Percentiles rank a stretch among this genome's conserved stretches.
Conservation (phyloP, 2,888 invertebrate species). For the Tubiluchus corallicola region DNA sequence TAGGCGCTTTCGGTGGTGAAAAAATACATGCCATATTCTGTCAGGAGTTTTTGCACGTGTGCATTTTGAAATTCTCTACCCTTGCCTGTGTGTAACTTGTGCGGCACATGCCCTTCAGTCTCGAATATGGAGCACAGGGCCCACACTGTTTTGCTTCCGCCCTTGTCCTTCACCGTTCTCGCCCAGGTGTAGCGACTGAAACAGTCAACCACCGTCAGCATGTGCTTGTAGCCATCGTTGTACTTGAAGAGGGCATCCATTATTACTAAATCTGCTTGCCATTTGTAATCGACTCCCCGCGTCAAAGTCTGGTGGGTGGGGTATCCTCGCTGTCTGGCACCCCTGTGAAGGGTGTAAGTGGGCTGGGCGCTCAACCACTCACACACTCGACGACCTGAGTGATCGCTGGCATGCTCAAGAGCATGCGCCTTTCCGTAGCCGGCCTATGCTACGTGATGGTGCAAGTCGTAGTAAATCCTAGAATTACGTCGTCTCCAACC, state of each 20-base stretch:
- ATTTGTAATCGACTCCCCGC: conserved; percentile 16
- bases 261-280: conserved; percentile 17
- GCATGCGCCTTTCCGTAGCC: no score
- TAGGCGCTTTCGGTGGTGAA: conserved; percentile 18
- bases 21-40: conserved; percentile 14
- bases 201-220: conserved; percentile 17
- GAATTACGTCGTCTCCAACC: no score
- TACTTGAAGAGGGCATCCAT: conserved; percentile 9
- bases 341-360: no score
- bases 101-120: conserved; percentile 12
- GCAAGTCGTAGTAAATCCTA: no score
- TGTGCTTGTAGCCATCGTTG: conserved; percentile 15
- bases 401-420: no score
- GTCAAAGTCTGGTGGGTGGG: no score
- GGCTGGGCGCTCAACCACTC: no score
- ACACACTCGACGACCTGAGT: no score
- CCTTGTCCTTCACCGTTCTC: conserved; percentile 16
- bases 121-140: conserved; percentile 14
- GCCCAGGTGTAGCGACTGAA: conserved; percentile 17
- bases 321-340: no score
- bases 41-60: conserved; percentile 10
- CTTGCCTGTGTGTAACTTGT: conserved; percentile 14
- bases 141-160: conserved; percentile 9
- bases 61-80: conserved; percentile 13
- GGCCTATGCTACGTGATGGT: no score